Conservation (phyloP, 37 sponge, comb jelly and placozoan species). For the Cliona cf. orientalis region DNA sequence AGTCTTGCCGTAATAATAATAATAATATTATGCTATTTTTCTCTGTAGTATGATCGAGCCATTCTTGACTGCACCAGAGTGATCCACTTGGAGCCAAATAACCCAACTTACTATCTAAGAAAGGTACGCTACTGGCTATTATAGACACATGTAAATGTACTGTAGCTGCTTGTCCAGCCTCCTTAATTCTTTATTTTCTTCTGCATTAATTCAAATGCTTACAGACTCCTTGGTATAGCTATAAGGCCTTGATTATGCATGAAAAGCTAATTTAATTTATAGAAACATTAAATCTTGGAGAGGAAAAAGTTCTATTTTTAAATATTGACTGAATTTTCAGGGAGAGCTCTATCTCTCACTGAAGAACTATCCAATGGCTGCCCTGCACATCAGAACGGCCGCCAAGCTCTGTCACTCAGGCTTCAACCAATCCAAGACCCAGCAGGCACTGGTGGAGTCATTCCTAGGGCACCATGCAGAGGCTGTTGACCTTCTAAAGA, state of each 20-base stretch:
- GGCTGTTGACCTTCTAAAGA: conserved; percentile 31
- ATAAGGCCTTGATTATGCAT: no score
- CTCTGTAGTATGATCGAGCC: conserved; percentile 59
- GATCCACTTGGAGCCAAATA: conserved; percentile 71
- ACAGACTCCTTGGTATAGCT: no score
- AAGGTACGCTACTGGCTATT: conserved; percentile 48
- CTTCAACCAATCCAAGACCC: conserved; percentile 35
- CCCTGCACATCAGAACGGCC: conserved; percentile 62
- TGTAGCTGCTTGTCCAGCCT: no score
- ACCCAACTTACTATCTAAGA: conserved; percentile 59
- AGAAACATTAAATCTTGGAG: no score
- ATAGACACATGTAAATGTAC: no score
- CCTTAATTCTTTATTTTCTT: no score
- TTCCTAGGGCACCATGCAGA: conserved; percentile 88
- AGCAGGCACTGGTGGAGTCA: conserved; percentile 75
- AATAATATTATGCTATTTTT: conserved; percentile 15
- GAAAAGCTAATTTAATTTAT: no score
- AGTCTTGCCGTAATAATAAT: neutral
- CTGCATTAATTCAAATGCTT: no score
- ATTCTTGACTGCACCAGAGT: conserved; percentile 85
- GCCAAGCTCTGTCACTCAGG: conserved; percentile 31
- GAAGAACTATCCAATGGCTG: conserved; percentile 69
- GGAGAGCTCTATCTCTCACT: conserved; percentile 78
- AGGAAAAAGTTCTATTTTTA: no score
- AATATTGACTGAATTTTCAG: conserved; percentile 15